Evolutionary conservation across 2,113 vertebrate genomes (phyloP), one percentile per base, ranked within the genome.

Genomic region (Brienomyrus longianalis): DNA sequence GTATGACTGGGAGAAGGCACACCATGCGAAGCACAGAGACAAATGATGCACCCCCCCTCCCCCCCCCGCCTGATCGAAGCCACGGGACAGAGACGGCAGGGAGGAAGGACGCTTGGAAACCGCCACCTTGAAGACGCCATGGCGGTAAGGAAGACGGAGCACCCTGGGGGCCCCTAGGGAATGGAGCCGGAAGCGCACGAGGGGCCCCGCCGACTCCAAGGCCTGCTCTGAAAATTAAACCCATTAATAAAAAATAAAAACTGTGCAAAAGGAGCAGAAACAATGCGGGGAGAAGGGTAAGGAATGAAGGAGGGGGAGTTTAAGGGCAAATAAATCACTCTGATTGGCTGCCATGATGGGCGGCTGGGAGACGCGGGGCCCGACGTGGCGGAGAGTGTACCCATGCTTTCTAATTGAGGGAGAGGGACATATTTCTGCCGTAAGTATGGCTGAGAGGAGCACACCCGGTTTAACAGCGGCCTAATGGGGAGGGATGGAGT

Each of bases 141-240:
- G 92, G 94, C 93, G 94, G 94, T 96, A 95, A 96, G 95, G 95
- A 96, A 96, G 95, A 96, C 95, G 95, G 96, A 95, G 93, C 93
- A 93, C 94, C 93, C 47, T 90, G 94, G 94, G 93, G 45, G 2
- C 10, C 66, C 45, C 35, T 19, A 13, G 89, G 85, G 59, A 52
- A 43, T 17, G 43, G 47, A 35, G 43, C n/a, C 45, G 93, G 62
- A 31, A 70, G 59, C 59, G 5, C 59, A 11, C 23, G 92, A 90
- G 59, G 74, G 88, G 56, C 96, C 96, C 93, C 93, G 92, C 59
- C 86, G 96, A 95, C 93, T 93, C 94, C 94, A 95, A 94, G 93
- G 95, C 96, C 96, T 90, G 89, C 90, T 91, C 95, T 93, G 96
- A 96, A 98, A 98, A 98, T 98, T 97, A 98, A 98, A 97, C 96